Evolutionary conservation across 2,113 vertebrate species (phyloP).

Genomic region (Megalops atlanticus): DNA sequence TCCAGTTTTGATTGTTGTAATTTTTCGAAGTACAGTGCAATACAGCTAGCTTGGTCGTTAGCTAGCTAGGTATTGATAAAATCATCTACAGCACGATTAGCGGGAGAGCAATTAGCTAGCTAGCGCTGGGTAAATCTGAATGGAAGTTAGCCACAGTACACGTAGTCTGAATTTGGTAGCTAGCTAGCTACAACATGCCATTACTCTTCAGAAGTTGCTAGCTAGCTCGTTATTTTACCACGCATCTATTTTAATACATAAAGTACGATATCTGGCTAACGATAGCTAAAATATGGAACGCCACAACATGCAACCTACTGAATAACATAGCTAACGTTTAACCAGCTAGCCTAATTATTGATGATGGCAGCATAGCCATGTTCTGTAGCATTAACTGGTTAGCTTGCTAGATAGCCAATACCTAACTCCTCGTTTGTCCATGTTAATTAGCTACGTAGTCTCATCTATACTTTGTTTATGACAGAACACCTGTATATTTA

Average conservation of each 20-base stretch:
- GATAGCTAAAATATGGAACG: neutral
- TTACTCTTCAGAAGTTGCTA: too few species aligned
- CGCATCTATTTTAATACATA: neutral
- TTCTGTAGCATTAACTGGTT: neutral
- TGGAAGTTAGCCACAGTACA: slow-evolving; percentile 3
- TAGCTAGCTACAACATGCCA: too few species aligned
- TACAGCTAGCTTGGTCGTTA: neutral
- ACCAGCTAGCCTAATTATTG: neutral
- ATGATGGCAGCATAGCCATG: neutral
- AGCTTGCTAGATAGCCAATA: neutral
- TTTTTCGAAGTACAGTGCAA: neutral
- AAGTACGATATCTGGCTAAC: neutral
- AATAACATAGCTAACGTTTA: neutral
- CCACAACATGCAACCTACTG: too few species aligned
- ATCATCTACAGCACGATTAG: neutral
- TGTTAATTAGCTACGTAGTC: neutral
- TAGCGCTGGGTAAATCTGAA: neutral
- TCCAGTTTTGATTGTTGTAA: neutral
- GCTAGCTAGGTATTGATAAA: neutral
- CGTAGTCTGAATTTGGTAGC: too few species aligned
- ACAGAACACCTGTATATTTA: slow-evolving; percentile 3
- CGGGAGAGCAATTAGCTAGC: slow-evolving; percentile 3
- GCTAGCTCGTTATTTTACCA: too few species aligned
- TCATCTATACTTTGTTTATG: slow-evolving; percentile 5
- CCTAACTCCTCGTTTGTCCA: neutral